These are phyloP conservation scores for Neodiprion virginianus DNA, from an alignment of 1,140 invertebrate species.

Conservation along the genomic window DNA sequence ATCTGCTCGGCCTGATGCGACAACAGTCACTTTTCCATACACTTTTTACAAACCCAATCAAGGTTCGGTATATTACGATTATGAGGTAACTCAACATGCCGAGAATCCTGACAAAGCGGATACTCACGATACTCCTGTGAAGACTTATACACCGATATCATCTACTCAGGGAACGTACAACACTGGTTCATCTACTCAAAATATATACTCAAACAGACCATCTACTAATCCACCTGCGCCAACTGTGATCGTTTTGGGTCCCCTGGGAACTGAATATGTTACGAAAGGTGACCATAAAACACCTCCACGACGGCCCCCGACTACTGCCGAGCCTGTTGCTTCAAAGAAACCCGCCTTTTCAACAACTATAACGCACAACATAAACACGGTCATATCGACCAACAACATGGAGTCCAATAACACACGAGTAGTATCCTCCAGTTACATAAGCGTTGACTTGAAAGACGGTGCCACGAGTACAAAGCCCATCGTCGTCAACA, in stretches of 20 bases:
- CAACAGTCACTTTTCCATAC: constrained; percentile 45
- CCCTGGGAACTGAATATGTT: constrained; percentile 58
- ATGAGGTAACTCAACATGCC: constrained; percentile 34
- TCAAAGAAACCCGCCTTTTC: constrained; percentile 49
- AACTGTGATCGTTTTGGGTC: constrained; percentile 75
- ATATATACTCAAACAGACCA: constrained; percentile 44
- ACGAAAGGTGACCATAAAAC: constrained; percentile 56
- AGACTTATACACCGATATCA: not conserved
- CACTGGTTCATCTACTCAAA: not conserved
- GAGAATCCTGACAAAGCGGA: not conserved
- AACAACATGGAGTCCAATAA: constrained; percentile 38
- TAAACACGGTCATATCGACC: constrained; percentile 54
- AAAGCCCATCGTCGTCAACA: constrained; percentile 24
- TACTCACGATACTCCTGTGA: too few relatives aligned
- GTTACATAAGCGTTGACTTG: constrained; percentile 55
- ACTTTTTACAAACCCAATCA: constrained; percentile 47
- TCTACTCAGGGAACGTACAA: not conserved
- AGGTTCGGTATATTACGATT: constrained; percentile 52
- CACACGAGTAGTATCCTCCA: constrained; percentile 53
- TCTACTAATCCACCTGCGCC: constrained; percentile 67
- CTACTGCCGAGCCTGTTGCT: constrained; percentile 43
- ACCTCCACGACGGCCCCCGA: constrained; percentile 51
- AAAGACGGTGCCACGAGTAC: constrained; percentile 46
- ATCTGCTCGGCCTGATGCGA: constrained; percentile 30
- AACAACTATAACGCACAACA: constrained; percentile 58